Evolutionary conservation across 2,888 invertebrate genomes (phyloP).

Genomic region (Thereva nobilitata): DNA sequence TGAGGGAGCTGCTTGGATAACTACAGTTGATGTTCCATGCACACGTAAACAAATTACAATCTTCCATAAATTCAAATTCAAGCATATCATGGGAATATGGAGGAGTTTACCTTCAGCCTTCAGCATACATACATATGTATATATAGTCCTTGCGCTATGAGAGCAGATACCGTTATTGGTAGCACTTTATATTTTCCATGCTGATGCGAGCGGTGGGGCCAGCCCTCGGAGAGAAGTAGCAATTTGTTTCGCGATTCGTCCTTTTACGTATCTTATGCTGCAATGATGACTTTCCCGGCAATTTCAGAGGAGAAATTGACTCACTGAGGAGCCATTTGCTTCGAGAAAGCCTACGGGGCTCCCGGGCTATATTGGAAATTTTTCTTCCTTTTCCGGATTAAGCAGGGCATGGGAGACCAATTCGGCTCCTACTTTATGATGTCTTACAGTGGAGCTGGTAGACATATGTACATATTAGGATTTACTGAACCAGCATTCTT

Average conservation of each 20-base stretch:
- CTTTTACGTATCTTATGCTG: not conserved
- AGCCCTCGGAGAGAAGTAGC: not conserved
- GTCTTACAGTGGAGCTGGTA: too few species aligned
- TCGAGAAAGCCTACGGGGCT: too few species aligned
- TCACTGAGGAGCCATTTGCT: too few species aligned
- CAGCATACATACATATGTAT: not conserved
- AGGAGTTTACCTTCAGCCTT: not conserved
- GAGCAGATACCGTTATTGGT: not conserved
- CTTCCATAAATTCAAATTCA: constrained; percentile 27
- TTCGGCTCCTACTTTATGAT: too few species aligned
- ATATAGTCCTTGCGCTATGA: constrained; percentile 3
- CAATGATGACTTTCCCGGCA: not conserved
- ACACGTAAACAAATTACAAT: constrained; percentile 24
- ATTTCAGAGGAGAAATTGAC: not conserved
- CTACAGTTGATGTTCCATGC: constrained; percentile 4
- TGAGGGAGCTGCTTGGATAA: not conserved
- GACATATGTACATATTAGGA: too few species aligned
- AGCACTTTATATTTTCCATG: too few species aligned
- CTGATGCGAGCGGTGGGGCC: not conserved
- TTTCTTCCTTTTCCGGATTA: too few species aligned
- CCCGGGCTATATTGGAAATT: too few species aligned
- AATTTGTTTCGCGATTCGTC: constrained; percentile 6
- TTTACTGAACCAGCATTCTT: too few species aligned
- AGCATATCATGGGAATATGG: not conserved
- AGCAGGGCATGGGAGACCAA: too few species aligned